A percentile compares a stretch with the other conserved stretches of the same genome.
phyloP scores from a whole-genome alignment of 1,140 invertebrate species.

The Ceratosolen solmsi region DNA sequence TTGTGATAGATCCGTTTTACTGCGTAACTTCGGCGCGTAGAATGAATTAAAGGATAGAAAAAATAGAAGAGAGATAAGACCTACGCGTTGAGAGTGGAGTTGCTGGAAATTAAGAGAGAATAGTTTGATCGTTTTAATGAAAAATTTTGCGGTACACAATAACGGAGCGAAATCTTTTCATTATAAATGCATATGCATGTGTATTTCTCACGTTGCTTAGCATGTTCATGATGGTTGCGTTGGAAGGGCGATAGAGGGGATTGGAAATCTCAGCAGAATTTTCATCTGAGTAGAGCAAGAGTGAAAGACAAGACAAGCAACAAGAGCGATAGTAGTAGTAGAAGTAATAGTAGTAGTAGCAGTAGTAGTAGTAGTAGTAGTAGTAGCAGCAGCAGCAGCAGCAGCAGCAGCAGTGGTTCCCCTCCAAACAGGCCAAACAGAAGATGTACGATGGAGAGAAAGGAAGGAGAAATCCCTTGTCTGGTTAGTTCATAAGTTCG shows the following conservation, averaged over 20 bases:
- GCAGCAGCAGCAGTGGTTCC: too few species aligned
- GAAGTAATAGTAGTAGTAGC: too few species aligned
- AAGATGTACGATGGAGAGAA: slow-evolving; percentile 16
- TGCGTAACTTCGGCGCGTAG: background rate
- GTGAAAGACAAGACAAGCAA: slow-evolving; percentile 23
- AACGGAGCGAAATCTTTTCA: too few species aligned
- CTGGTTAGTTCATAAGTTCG: slow-evolving; percentile 12
- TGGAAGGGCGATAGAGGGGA: background rate
- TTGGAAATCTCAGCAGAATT: slow-evolving; percentile 3
- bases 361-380: too few species aligned
- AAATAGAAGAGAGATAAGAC: slow-evolving; percentile 7
- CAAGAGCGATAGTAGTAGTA: background rate
- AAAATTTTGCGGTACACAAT: too few species aligned
- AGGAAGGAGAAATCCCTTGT: slow-evolving; percentile 19
- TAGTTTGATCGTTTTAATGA: background rate
- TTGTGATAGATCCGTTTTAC: slow-evolving; percentile 49
- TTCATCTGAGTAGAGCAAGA: background rate
- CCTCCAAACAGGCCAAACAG: background rate
- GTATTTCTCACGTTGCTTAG: too few species aligned
- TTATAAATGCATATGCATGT: too few species aligned
- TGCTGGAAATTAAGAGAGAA: too few species aligned
- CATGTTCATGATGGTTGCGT: too few species aligned
- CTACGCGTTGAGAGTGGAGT: too few species aligned
- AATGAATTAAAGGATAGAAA: background rate
- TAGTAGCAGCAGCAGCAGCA: too few species aligned